Evolutionary conservation across 2,797 vertebrate species (phyloP), one percentile per base, ranked within the genome.

Genomic region (Chloroceryle inda): DNA sequence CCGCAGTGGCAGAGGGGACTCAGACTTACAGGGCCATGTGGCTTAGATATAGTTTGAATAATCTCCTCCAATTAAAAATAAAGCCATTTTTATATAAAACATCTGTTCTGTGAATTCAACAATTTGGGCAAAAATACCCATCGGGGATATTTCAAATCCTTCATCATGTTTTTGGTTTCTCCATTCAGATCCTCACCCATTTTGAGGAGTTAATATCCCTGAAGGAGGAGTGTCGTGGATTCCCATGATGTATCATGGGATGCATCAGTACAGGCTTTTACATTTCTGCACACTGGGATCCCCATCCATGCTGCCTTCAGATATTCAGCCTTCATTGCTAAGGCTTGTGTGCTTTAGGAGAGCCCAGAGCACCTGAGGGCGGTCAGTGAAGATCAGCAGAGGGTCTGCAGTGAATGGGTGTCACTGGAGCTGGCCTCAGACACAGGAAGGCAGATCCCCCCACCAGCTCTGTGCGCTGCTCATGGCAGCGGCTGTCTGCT

Each of bases 31-130:
- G 59, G 73, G 59, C 94, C 89, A 86, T 95, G 91, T 95, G 92
- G 93, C 77, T 95, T 75, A 89, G 63, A 78, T 73, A 81, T 67
- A 79, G 80, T 89, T 97, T 92, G 88, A 92, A 92, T 97, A 95
- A 97, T 96, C 85, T 81, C 37, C 66, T 94, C 85, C 92, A 97
- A 93, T 97, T 97, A 97, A 96, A 94, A 97, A 85, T 93, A 94
- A 95, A 95, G 56, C 56, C 81, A 63, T 17, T 89, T 95, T 96
- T 89, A 94, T 96, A 61, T 84, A 83, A 95, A 95, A 94, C 95
- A 97, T 95, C 92, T 97, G 96, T 82, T 95, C 69, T 72, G 61
- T 59, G 76, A 94, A 92, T 94, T 93, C 81, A 94, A 47, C 38
- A 37, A 61, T 94, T 95, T 74, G 45, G 23, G 17, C 62, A 84